Conservation (phyloP, 2,888 invertebrate genomes). For the Campoplex capitator region DNA sequence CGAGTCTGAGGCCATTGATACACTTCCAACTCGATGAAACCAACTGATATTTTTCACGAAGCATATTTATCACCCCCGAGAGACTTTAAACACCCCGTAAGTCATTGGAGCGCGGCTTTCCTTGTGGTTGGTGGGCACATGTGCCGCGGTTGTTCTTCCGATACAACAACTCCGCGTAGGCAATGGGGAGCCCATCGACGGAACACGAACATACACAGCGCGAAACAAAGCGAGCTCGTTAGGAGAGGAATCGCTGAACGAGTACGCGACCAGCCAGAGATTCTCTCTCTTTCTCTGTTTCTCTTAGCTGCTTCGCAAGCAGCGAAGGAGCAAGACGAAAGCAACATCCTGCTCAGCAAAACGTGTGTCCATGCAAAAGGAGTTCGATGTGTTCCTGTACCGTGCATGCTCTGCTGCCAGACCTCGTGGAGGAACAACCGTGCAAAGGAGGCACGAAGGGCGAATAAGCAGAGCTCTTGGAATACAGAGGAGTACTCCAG, state of each 20-base stretch:
- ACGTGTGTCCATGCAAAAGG: slow-evolving; percentile 50
- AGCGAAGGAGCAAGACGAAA: slow-evolving; percentile 57
- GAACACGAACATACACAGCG: slow-evolving; percentile 76
- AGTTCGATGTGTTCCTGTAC: slow-evolving; percentile 44
- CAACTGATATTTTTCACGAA: slow-evolving; percentile 38
- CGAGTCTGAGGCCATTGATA: slow-evolving; percentile 17
- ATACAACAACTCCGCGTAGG: slow-evolving; percentile 38
- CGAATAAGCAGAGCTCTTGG: slow-evolving; percentile 58
- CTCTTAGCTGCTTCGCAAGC: slow-evolving; percentile 45
- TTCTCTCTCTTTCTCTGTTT: slow-evolving; percentile 64
- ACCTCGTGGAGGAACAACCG: slow-evolving; percentile 23
- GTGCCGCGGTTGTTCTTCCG: slow-evolving; percentile 58
- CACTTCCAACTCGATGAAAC: slow-evolving; percentile 47
- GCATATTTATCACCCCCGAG: slow-evolving; percentile 28
- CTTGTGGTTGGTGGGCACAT: slow-evolving; percentile 76
- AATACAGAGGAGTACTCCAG: slow-evolving; percentile 36
- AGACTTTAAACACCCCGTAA: slow-evolving; percentile 78
- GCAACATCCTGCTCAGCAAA: slow-evolving; percentile 65
- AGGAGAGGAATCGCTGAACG: slow-evolving; percentile 82
- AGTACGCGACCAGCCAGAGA: slow-evolving; percentile 72
- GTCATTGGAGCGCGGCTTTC: slow-evolving; percentile 69
- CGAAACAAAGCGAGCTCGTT: slow-evolving; percentile 85
- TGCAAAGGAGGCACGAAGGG: slow-evolving; percentile 45
- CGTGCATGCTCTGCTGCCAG: slow-evolving; percentile 38
- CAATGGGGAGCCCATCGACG: slow-evolving; percentile 37